Conservation (phyloP, 2,888 invertebrate genomes). For the Helobdella robusta region DNA sequence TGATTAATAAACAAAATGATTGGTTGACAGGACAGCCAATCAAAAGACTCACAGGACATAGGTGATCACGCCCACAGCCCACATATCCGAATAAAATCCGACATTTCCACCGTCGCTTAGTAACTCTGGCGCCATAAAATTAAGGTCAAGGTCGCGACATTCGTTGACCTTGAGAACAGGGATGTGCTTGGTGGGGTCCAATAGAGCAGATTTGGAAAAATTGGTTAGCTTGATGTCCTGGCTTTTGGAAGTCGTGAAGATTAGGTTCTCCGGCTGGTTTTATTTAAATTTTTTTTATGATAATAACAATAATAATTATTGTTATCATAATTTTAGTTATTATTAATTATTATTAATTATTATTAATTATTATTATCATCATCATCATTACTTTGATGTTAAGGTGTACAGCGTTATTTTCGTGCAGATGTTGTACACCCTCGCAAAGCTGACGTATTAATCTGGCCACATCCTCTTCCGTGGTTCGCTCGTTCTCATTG, state of each 20-base stretch:
- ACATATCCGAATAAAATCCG: constrained; percentile 17
- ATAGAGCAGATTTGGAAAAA: not conserved
- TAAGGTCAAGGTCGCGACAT: too few relatives aligned
- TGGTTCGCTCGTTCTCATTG: constrained; percentile 8
- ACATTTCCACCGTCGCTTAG: not conserved
- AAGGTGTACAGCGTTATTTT: constrained; percentile 7
- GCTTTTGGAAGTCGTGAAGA: constrained; percentile 6
- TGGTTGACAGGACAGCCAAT: not conserved
- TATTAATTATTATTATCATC: not conserved
- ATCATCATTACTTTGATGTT: not conserved
- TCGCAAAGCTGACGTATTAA: constrained; percentile 12
- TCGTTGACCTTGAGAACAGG: not conserved
- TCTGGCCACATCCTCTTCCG: not conserved
- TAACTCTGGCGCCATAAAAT: constrained; percentile 1
- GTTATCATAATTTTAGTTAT: too few relatives aligned
- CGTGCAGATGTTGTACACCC: constrained; percentile 11
- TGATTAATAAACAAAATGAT: not conserved
- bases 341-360: not conserved
- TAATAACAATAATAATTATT: too few relatives aligned
- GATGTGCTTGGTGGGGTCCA: not conserved
- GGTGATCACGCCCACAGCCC: constrained; percentile 4
- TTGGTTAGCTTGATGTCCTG: constrained; percentile 6
- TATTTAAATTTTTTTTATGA: too few relatives aligned
- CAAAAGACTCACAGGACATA: constrained; percentile 14
- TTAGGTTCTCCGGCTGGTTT: constrained; percentile 16